Evolutionary conservation across 2,797 vertebrate species (phyloP).

Genomic region (Thunnus albacares): DNA sequence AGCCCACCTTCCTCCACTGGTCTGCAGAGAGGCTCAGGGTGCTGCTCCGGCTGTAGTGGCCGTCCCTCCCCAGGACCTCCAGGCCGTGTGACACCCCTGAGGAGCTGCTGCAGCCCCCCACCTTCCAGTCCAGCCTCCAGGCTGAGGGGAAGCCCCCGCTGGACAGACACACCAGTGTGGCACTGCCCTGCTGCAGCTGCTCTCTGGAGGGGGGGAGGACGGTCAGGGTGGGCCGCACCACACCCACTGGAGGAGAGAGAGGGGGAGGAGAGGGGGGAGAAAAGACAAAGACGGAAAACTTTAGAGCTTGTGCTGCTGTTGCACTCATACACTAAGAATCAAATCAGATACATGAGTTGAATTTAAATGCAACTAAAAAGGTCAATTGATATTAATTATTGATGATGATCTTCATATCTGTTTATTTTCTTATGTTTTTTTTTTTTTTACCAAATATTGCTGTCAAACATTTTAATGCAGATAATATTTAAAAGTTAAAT

Average conservation of each 20-base stretch:
- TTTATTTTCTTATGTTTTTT: constrained; percentile 4
- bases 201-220: constrained; percentile 52
- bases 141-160: constrained; percentile 69
- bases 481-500: too few relatives aligned
- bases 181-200: constrained; percentile 50
- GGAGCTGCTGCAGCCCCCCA: constrained; percentile 47
- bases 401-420: neutral
- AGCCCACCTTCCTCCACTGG: constrained; percentile 47
- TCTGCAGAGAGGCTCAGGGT: constrained; percentile 66
- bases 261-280: constrained; percentile 5
- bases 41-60: constrained; percentile 67
- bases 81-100: constrained; percentile 41
- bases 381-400: constrained; percentile 1
- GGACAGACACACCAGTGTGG: constrained; percentile 69
- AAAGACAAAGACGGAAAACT: neutral
- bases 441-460: too few relatives aligned
- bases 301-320: neutral
- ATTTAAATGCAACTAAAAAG: neutral
- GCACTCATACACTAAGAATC: constrained; percentile 12
- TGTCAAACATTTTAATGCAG: too few relatives aligned
- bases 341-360: neutral
- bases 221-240: constrained; percentile 50
- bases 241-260: constrained; percentile 41
- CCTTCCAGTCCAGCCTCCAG: constrained; percentile 52
- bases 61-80: constrained; percentile 48